These are phyloP conservation scores for Furnarius figulus DNA, from an alignment of 2,113 vertebrate species.

Conservation along the genomic window DNA sequence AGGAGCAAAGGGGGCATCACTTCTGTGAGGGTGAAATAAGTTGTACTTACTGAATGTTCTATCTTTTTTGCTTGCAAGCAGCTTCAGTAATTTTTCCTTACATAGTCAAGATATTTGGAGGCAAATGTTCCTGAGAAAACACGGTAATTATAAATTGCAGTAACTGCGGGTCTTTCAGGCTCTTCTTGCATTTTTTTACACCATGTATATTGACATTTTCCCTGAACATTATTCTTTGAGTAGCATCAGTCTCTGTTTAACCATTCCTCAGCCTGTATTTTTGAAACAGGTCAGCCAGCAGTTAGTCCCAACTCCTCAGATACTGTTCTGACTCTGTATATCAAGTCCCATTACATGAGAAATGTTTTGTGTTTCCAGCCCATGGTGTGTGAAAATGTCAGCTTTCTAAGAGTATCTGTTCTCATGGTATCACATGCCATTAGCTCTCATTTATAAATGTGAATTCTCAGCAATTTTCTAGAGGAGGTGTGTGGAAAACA, in stretches of 20 bases:
- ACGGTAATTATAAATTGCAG: neutral
- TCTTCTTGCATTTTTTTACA: neutral
- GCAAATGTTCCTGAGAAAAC: neutral
- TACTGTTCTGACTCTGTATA: neutral
- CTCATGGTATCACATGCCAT: neutral
- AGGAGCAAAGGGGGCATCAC: neutral
- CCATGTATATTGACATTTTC: neutral
- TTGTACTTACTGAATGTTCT: neutral
- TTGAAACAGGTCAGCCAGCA: neutral
- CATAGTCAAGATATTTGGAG: neutral
- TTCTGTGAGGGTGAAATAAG: neutral
- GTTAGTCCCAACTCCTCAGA: neutral
- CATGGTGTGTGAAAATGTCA: neutral
- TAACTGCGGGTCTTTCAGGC: neutral
- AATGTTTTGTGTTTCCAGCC: neutral
- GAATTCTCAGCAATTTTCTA: neutral
- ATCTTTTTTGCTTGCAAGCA: neutral
- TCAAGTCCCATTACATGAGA: neutral
- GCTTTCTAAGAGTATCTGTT: neutral
- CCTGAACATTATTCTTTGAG: neutral
- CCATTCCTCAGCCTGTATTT: neutral
- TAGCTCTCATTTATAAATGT: neutral
- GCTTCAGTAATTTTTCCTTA: neutral
- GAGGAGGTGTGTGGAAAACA: neutral
- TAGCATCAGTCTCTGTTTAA: neutral